Conservation (phyloP, 2,113 vertebrate species). For the Rhinolophus ferrumequinum region DNA sequence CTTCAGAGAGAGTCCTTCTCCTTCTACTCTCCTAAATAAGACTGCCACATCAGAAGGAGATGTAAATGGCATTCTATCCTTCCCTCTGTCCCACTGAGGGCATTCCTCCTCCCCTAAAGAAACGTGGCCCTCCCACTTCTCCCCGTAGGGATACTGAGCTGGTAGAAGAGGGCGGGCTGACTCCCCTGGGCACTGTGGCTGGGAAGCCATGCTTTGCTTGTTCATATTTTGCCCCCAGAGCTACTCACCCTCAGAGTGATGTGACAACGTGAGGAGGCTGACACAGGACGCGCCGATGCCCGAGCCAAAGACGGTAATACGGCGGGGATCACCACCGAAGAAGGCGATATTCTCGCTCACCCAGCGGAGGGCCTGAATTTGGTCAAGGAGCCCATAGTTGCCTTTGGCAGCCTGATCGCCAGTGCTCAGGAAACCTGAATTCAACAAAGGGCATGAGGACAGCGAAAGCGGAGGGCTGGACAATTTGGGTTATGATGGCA, state of each 20-base stretch:
- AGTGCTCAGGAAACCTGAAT: slow-evolving; percentile 96
- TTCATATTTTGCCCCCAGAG: background rate
- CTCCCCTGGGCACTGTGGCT: background rate
- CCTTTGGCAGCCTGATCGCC: slow-evolving; percentile 99
- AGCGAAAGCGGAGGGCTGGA: slow-evolving; percentile 28
- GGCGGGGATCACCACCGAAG: slow-evolving; percentile 97
- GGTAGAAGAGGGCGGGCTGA: background rate
- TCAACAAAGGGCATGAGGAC: slow-evolving; percentile 60
- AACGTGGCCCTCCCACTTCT: background rate
- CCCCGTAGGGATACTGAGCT: background rate
- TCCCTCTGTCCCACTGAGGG: background rate
- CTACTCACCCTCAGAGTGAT: slow-evolving; percentile 98
- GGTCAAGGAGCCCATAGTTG: slow-evolving; percentile 98
- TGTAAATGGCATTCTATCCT: background rate
- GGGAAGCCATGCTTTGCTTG: background rate
- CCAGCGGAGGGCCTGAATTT: slow-evolving; percentile 99
- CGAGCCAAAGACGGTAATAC: slow-evolving; percentile 98
- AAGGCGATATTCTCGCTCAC: slow-evolving; percentile 99
- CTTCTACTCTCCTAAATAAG: background rate
- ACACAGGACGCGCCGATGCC: slow-evolving; percentile 98
- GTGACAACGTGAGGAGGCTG: slow-evolving; percentile 97
- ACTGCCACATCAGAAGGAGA: background rate
- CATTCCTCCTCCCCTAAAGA: background rate
- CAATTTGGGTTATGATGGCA: background rate
- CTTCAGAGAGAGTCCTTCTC: slow-evolving; percentile 15